phyloP scores from a whole-genome alignment of 2,797 vertebrate genomes.

The Philypnodon macrostomus region DNA sequence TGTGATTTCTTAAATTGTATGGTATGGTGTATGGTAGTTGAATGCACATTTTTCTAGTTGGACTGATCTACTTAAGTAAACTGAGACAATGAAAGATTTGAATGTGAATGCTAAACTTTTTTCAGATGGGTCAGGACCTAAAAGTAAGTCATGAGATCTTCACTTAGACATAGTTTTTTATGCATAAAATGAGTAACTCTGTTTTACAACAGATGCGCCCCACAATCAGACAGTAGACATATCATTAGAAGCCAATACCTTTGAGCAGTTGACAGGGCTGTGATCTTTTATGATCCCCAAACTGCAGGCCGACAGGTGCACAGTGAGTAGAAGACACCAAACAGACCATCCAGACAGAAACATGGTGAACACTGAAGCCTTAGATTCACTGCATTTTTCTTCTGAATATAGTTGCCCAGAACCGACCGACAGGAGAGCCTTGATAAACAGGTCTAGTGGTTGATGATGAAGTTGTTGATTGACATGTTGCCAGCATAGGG shows the following conservation, averaged over 20 bases:
- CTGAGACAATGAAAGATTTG: too few relatives aligned
- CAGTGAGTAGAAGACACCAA: conserved; percentile 33
- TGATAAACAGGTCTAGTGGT: conserved; percentile 14
- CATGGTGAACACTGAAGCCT: conserved; percentile 40
- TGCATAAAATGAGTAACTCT: too few relatives aligned
- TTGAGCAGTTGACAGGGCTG: conserved; percentile 41
- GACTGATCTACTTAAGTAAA: too few relatives aligned
- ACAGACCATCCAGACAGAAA: conserved; percentile 17
- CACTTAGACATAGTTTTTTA: too few relatives aligned
- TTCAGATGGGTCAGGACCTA: neutral
- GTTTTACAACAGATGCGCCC: too few relatives aligned
- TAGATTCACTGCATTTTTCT: conserved; percentile 8
- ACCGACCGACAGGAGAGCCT: neutral
- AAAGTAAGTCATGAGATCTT: neutral
- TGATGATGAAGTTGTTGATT: conserved; percentile 13
- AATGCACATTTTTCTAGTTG: too few relatives aligned
- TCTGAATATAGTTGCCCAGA: too few relatives aligned
- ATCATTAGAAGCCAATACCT: conserved; percentile 59
- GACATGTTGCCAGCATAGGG: neutral
- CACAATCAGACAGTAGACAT: too few relatives aligned
- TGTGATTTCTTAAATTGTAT: too few relatives aligned
- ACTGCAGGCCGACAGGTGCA: conserved; percentile 2
- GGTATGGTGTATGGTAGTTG: too few relatives aligned
- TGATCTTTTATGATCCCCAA: conserved; percentile 30
- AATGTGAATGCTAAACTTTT: too few relatives aligned